A percentile compares a stretch with the other conserved stretches of the same genome.
Conservation (phyloP, 2,888 invertebrate species). For the Leptinotarsa tumamoca region DNA sequence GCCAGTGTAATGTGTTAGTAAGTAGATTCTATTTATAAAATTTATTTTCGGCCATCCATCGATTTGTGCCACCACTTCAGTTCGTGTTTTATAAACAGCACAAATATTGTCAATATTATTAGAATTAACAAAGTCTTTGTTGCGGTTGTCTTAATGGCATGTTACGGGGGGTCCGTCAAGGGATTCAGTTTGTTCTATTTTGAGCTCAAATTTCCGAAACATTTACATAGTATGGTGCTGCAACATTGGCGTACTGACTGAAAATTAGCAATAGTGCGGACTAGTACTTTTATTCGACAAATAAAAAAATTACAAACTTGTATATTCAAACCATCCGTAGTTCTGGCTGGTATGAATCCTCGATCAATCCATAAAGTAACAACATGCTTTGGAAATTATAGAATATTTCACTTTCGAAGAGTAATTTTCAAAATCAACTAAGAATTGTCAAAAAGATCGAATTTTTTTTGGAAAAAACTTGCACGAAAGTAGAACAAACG, state of each 20-base stretch:
- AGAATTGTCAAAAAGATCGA: too few species aligned
- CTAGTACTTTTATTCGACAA: too few species aligned
- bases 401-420: too few species aligned
- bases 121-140: conserved; percentile 48
- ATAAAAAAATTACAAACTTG: too few species aligned
- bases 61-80: conserved; percentile 41
- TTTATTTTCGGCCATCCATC: conserved; percentile 42
- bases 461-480: too few species aligned
- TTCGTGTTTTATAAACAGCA: conserved; percentile 48
- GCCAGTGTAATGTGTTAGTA: conserved; percentile 37
- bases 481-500: too few species aligned
- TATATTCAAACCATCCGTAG: too few species aligned
- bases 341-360: too few species aligned
- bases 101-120: conserved; percentile 49
- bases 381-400: too few species aligned
- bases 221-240: conserved; percentile 16
- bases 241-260: conserved; percentile 7
- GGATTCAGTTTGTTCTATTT: conserved; percentile 45
- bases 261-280: not conserved
- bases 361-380: too few species aligned
- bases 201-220: conserved; percentile 36
- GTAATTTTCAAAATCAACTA: too few species aligned
- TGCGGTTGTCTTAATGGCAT: conserved; percentile 45
- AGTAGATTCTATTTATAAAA: conserved; percentile 45
- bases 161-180: conserved; percentile 45